These are phyloP conservation scores for Scaptomyza montana DNA, from an alignment of 1,140 invertebrate species.

Conservation along the genomic window DNA sequence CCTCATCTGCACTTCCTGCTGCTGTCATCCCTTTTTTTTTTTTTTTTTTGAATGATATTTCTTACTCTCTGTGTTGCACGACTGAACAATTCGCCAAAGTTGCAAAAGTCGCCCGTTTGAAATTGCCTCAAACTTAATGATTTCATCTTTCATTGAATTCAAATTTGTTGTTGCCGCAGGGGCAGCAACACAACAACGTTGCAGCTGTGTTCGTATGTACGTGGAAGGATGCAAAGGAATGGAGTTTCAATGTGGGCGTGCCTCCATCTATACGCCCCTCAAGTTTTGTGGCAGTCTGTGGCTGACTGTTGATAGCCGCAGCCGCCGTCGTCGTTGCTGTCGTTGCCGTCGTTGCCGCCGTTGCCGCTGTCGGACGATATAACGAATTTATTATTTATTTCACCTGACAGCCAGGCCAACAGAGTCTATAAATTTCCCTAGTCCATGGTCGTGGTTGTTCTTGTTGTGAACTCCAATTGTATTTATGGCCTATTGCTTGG, in stretches of 20 bases:
- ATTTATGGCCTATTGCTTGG: constrained; percentile 62
- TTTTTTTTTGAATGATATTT: constrained; percentile 8
- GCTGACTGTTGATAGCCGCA: background rate
- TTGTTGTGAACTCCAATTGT: constrained; percentile 35
- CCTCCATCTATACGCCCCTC: constrained; percentile 68
- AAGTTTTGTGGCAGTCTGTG: background rate
- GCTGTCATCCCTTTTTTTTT: constrained; percentile 12
- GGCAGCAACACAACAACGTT: constrained; percentile 18
- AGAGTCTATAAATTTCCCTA: constrained; percentile 83
- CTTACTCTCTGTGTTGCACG: constrained; percentile 17
- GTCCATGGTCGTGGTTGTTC: constrained; percentile 35
- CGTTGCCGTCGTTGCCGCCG: constrained; percentile 46
- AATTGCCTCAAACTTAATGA: constrained; percentile 77
- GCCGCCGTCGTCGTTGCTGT: constrained; percentile 4
- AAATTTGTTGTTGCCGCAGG: constrained; percentile 61
- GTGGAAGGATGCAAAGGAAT: constrained; percentile 1
- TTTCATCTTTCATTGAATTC: constrained; percentile 81
- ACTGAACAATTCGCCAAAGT: constrained; percentile 35
- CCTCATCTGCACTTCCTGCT: constrained; percentile 14
- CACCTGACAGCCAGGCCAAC: constrained; percentile 80
- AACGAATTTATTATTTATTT: constrained; percentile 84
- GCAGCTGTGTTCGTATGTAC: constrained; percentile 39
- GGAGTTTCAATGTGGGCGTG: constrained; percentile 65
- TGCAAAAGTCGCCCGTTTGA: background rate
- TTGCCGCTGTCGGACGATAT: constrained; percentile 57